Base-by-base conservation (phyloP, 1,140 invertebrate species). In the Cydia pomonella region DNA sequence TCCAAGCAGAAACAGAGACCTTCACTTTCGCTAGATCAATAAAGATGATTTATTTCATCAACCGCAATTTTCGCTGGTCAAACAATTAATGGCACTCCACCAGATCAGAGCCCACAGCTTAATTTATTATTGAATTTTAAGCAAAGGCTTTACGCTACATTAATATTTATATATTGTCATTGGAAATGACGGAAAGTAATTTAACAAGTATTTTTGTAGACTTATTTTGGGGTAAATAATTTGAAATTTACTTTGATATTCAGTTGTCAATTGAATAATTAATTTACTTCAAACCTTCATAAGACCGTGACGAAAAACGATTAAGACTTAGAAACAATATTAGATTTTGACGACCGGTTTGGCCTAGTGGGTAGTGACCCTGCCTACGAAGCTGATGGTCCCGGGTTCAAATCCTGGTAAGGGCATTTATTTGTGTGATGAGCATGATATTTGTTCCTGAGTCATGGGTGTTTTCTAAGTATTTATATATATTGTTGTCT, bases 81-180 rank as follows among this genome's bases (percentile, higher is more conserved):
- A 59, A 23, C 53, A 23, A 59, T 59, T 59, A n/a, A 59, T 21
- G 12, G 33, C 33, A 9, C 41, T 12, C 16, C 18, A 59, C 21
- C 53, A 3, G 53, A 59, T 23, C 18, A n/a, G 53, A 59, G 7
- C 53, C 53, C 53, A 21, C 53, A 59, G 53, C 21, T 59, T 59
- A 59, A 59, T 59, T 59, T 59, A 59, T 59, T 23, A 23, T 23
- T 59, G 53, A 59, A 59, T 59, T 59, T 59, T 59, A 59, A 59
- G 23, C 53, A 59, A 59, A 59, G 53, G 53, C 16, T 59, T 21
- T 59, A 23, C 10, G 2, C 53, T 59, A 21, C 53, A 59, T 59
- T 59, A 59, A 59, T 59, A 59, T 59, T 59, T 59, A 23, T 59
- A 59, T 21, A 21, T 59, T 59, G 53, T 59, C 53, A 59, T 59